phyloP scores from a whole-genome alignment of 2,113 vertebrate genomes.

The Zeus faber region DNA sequence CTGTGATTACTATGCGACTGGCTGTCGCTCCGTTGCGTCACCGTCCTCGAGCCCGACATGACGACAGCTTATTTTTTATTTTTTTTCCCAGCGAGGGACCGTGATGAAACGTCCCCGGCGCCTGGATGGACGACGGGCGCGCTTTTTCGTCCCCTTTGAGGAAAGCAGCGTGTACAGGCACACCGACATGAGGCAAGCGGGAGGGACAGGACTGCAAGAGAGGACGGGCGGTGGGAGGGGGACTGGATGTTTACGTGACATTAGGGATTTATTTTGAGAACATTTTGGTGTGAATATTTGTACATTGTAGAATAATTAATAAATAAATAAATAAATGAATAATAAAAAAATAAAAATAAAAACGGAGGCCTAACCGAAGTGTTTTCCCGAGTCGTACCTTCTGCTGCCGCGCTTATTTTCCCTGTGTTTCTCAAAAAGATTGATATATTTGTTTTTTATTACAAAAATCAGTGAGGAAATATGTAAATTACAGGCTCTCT shows the following conservation, averaged over 20 bases:
- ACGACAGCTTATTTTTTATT: slow-evolving; percentile 7
- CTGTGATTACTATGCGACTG: slow-evolving; percentile 86
- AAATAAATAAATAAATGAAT: slow-evolving; percentile 70
- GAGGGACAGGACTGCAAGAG: slow-evolving; percentile 22
- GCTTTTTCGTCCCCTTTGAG: too few species aligned
- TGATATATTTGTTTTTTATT: neutral
- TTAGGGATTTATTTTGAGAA: slow-evolving; percentile 59
- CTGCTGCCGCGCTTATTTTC: neutral
- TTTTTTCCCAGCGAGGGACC: neutral
- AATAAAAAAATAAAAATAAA: too few species aligned
- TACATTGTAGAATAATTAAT: slow-evolving; percentile 87
- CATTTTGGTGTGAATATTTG: slow-evolving; percentile 85
- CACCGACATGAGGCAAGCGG: too few species aligned
- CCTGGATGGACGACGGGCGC: too few species aligned
- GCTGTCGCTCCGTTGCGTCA: slow-evolving; percentile 25
- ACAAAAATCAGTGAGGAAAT: too few species aligned
- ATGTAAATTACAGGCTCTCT: too few species aligned
- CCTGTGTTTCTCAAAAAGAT: neutral
- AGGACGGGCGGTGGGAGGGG: slow-evolving; percentile 46
- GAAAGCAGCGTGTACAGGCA: slow-evolving; percentile 35
- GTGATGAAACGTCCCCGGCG: neutral
- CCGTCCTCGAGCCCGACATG: neutral
- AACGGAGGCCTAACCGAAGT: slow-evolving; percentile 27
- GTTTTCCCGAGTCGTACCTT: slow-evolving; percentile 1
- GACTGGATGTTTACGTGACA: slow-evolving; percentile 67